Percentiles rank a stretch among this genome's conserved stretches.
These are phyloP conservation scores for Mionectes olivaceus DNA, from an alignment of 2,797 vertebrate species.

Conservation along the genomic window DNA sequence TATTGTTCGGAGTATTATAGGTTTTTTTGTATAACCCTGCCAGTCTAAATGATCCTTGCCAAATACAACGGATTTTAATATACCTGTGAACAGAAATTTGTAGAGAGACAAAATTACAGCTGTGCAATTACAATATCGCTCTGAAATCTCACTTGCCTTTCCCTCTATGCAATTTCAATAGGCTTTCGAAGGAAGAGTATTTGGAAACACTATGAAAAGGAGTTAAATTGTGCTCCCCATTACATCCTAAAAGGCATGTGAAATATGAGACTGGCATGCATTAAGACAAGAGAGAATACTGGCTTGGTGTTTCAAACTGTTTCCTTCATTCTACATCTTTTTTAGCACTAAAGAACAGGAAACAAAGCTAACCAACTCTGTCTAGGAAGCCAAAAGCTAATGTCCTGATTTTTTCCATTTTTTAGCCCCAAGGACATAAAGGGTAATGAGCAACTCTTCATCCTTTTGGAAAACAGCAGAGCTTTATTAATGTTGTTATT, in stretches of 20 bases:
- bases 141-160: constrained; percentile 32
- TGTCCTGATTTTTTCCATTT: not conserved
- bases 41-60: not conserved
- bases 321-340: not conserved
- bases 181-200: not conserved
- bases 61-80: constrained; percentile 45
- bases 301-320: not conserved
- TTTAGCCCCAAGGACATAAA: not conserved
- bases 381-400: not conserved
- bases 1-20: not conserved
- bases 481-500: not conserved
- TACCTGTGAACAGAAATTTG: not conserved
- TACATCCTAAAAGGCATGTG: not conserved
- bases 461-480: not conserved
- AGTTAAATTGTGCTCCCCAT: not conserved
- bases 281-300: not conserved
- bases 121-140: not conserved
- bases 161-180: not conserved
- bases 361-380: not conserved
- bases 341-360: not conserved
- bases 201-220: constrained; percentile 9
- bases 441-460: not conserved
- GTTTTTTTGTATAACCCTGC: not conserved
- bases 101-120: constrained; percentile 12
- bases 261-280: not conserved